Evolutionary conservation across 2,888 invertebrate genomes (phyloP).

Genomic region (Eurytoma californica): DNA sequence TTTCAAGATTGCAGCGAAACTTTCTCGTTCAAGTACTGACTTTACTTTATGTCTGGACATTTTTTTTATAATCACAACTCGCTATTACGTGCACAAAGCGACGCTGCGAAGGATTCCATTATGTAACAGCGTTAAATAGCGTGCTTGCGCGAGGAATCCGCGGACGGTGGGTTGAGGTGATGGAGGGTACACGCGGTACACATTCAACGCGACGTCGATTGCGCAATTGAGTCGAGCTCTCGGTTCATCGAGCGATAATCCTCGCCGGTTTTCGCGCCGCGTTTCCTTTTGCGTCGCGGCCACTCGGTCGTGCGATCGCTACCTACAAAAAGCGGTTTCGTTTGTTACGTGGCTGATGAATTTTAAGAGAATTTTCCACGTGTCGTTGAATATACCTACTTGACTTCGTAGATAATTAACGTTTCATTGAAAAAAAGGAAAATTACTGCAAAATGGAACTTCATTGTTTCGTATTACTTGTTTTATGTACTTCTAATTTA

Average conservation of each 20-base stretch:
- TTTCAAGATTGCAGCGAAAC: not conserved
- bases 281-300: too few species aligned
- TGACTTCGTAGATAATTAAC: too few species aligned
- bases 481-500: too few species aligned
- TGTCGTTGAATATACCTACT: too few species aligned
- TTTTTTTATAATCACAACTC: too few species aligned
- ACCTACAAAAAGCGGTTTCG: too few species aligned
- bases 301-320: too few species aligned
- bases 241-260: constrained; percentile 30
- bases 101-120: constrained; percentile 3
- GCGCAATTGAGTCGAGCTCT: not conserved
- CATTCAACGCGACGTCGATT: not conserved
- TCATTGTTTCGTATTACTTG: too few species aligned
- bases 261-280: not conserved
- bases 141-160: not conserved
- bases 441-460: too few species aligned
- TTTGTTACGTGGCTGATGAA: not conserved
- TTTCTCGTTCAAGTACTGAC: not conserved
- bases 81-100: not conserved
- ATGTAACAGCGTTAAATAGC: constrained; percentile 6
- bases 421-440: too few species aligned
- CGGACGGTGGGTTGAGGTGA: not conserved
- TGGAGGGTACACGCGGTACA: constrained; percentile 2
- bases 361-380: too few species aligned
- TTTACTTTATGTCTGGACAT: not conserved